Percentiles rank a stretch among this genome's conserved stretches.
Conservation (phyloP, 2,888 invertebrate species). For the Cancer borealis region DNA sequence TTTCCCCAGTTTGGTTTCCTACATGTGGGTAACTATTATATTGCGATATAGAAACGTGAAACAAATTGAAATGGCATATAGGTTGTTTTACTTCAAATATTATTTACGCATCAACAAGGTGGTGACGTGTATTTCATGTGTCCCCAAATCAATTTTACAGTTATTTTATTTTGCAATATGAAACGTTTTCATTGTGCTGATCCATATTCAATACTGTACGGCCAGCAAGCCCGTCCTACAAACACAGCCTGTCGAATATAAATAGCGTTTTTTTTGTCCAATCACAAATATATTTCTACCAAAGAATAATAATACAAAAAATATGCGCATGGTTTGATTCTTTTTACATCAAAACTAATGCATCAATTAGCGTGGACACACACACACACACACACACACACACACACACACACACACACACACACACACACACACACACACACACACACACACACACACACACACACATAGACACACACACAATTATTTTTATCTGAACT, state of each 20-base stretch:
- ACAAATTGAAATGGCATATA: neutral
- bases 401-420: neutral
- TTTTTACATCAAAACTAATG: neutral
- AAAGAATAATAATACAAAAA: neutral
- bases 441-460: too few species aligned
- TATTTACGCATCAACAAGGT: neutral
- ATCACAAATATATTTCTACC: neutral
- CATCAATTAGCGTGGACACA: neutral
- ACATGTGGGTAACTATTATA: neutral
- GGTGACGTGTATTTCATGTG: neutral
- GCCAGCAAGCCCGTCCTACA: neutral
- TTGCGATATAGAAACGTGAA: neutral
- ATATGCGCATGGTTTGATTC: neutral
- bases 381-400: constrained; percentile 28
- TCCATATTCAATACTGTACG: constrained; percentile 4
- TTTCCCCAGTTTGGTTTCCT: neutral
- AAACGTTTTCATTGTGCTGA: constrained; percentile 26
- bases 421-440: neutral
- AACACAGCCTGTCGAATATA: neutral
- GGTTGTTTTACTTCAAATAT: neutral
- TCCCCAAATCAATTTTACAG: neutral
- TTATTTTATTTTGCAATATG: neutral
- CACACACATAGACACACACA: too few species aligned
- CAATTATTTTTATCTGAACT: neutral
- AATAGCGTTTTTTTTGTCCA: neutral